These are phyloP conservation scores for Herminia tarsipennalis DNA, from an alignment of 2,888 invertebrate species.

Conservation along the genomic window DNA sequence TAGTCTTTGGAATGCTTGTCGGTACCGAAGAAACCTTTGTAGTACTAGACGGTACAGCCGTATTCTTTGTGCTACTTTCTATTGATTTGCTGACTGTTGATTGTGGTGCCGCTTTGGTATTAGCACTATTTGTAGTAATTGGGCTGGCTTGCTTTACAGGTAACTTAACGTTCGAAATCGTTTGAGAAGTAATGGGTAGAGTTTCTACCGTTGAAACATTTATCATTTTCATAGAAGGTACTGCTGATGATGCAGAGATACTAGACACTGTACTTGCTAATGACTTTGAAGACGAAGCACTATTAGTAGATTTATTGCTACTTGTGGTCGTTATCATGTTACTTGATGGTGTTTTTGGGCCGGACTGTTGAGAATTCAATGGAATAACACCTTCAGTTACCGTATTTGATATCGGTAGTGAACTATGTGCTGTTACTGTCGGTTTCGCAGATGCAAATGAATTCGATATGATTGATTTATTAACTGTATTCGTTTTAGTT, in stretches of 20 bases:
- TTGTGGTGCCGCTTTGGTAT: slow-evolving; percentile 18
- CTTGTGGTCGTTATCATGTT: slow-evolving; percentile 19
- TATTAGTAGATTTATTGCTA: slow-evolving; percentile 13
- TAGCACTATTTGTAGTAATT: slow-evolving; percentile 17
- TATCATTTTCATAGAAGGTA: slow-evolving; percentile 20
- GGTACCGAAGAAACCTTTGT: no score
- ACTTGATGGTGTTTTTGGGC: slow-evolving; percentile 12
- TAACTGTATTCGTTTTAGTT: slow-evolving; percentile 4
- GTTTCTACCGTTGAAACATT: slow-evolving; percentile 17
- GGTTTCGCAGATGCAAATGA: slow-evolving; percentile 22
- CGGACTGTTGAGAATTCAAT: slow-evolving; percentile 1
- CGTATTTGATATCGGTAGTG: slow-evolving; percentile 2
- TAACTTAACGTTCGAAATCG: slow-evolving; percentile 13
- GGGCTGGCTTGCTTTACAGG: no score
- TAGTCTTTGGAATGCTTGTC: no score
- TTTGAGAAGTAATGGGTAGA: slow-evolving; percentile 21
- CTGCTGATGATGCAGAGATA: slow-evolving; percentile 10
- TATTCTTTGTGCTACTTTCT: slow-evolving; percentile 17
- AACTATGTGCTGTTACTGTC: slow-evolving; percentile 12
- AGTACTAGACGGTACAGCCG: slow-evolving; percentile 2
- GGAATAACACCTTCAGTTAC: background rate
- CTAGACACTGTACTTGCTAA: slow-evolving; percentile 13
- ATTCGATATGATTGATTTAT: slow-evolving; percentile 12
- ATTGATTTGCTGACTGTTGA: slow-evolving; percentile 14
- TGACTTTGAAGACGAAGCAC: slow-evolving; percentile 22